Conservation (phyloP, 2,888 invertebrate species). For the Listrodromus nycthemerus region DNA sequence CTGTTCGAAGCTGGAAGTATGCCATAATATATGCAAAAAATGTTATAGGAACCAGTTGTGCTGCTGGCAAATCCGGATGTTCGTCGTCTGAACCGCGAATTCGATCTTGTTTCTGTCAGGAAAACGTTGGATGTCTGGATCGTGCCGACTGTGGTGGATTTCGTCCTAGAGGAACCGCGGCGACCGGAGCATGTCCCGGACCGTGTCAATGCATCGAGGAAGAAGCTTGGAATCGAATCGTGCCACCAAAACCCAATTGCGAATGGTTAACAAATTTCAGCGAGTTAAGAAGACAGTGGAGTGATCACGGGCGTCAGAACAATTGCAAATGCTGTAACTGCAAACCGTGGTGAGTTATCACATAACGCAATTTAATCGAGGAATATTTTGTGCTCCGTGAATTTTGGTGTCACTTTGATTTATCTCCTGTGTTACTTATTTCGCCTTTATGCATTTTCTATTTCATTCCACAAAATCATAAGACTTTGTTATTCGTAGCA, state of each 20-base stretch:
- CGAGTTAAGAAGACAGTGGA: slow-evolving; percentile 80
- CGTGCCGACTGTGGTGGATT: slow-evolving; percentile 72
- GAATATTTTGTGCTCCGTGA: no score
- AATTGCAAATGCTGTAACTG: slow-evolving; percentile 78
- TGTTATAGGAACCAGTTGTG: slow-evolving; percentile 69
- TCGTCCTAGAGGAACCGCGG: slow-evolving; percentile 70
- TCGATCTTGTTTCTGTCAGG: slow-evolving; percentile 74
- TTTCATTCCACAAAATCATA: neutral
- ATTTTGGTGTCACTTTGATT: no score
- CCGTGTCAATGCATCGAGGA: slow-evolving; percentile 79
- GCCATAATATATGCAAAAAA: slow-evolving; percentile 2
- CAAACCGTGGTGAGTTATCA: slow-evolving; percentile 69
- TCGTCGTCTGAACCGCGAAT: slow-evolving; percentile 65
- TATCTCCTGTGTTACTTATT: neutral
- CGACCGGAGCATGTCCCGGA: slow-evolving; percentile 74
- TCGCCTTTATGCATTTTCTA: neutral
- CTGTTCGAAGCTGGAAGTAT: neutral
- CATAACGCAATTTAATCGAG: no score
- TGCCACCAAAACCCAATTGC: slow-evolving; percentile 78
- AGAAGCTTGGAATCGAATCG: slow-evolving; percentile 78
- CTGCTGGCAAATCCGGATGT: slow-evolving; percentile 62
- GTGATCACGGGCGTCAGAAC: slow-evolving; percentile 76
- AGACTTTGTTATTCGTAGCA: slow-evolving; percentile 67
- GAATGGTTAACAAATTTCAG: slow-evolving; percentile 79
- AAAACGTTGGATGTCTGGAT: slow-evolving; percentile 71